Evolutionary conservation across 2,888 invertebrate species (phyloP).

Genomic region (Andrena chrysosceles): DNA sequence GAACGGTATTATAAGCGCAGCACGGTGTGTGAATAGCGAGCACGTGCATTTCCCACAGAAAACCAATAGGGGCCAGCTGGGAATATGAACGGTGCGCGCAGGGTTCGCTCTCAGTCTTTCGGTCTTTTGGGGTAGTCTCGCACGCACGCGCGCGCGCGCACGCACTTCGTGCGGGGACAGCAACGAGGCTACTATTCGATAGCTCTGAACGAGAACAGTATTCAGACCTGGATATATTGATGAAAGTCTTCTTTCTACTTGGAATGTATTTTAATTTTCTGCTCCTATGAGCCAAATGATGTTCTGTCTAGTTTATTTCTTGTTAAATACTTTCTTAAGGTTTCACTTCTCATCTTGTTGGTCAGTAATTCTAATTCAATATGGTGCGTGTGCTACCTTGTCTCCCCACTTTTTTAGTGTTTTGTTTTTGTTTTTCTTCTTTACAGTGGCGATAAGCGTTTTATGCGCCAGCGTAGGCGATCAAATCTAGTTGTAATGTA

Average conservation of each 20-base stretch:
- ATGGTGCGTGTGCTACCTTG: background rate
- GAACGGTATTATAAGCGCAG: conserved; percentile 68
- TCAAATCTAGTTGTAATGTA: background rate
- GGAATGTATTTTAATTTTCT: conserved; percentile 14
- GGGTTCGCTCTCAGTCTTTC: conserved; percentile 84
- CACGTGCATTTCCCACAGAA: conserved; percentile 85
- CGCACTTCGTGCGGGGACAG: conserved; percentile 55
- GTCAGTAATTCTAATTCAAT: background rate
- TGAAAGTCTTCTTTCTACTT: conserved; percentile 29
- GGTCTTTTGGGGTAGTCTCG: conserved; percentile 57
- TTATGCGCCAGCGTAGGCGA: conserved; percentile 3
- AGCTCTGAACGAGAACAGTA: conserved; percentile 36
- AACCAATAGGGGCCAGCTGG: conserved; percentile 85
- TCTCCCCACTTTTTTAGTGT: background rate
- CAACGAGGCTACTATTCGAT: conserved; percentile 50
- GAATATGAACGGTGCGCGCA: conserved; percentile 83
- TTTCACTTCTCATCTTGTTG: too few relatives aligned
- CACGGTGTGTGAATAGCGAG: conserved; percentile 79
- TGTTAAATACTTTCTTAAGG: background rate
- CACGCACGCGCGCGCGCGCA: conserved; percentile 29
- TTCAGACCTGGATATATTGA: conserved; percentile 49
- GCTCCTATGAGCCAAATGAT: conserved; percentile 2
- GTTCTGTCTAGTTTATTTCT: too few relatives aligned
- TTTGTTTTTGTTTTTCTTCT: background rate
- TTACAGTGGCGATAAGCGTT: conserved; percentile 29